phyloP scores from a whole-genome alignment of 1,140 invertebrate species.

The Agrypnia vestita region DNA sequence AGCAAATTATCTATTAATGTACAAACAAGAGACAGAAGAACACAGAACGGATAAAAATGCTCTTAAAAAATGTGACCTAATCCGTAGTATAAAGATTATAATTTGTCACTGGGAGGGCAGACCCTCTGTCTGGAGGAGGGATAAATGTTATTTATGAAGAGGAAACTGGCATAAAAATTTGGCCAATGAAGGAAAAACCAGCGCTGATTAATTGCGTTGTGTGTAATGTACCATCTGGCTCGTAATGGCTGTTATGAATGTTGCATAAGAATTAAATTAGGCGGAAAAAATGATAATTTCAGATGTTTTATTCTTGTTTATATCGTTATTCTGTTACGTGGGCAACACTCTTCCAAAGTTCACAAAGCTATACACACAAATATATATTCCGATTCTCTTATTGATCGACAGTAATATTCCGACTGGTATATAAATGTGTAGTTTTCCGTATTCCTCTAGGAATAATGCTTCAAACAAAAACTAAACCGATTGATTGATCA shows the following conservation, averaged over 20 bases:
- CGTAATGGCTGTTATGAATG: constrained; percentile 3
- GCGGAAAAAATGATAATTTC: constrained; percentile 2
- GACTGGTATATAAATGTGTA: too few species aligned
- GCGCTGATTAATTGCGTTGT: constrained; percentile 42
- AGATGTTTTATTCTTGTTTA: not conserved
- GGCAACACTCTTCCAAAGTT: too few species aligned
- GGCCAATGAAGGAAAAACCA: constrained; percentile 25
- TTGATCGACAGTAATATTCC: too few species aligned
- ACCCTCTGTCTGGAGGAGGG: not conserved
- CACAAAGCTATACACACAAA: too few species aligned
- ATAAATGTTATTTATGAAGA: constrained; percentile 12
- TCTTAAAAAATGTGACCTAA: constrained; percentile 21
- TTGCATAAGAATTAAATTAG: not conserved
- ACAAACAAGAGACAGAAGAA: not conserved
- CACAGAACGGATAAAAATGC: not conserved
- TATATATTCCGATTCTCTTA: too few species aligned
- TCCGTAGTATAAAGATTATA: constrained; percentile 17
- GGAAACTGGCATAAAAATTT: constrained; percentile 8
- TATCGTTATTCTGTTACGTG: too few species aligned
- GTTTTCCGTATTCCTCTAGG: too few species aligned
- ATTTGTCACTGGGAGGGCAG: constrained; percentile 24
- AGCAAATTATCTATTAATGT: too few species aligned
- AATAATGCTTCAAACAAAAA: too few species aligned
- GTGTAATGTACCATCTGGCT: not conserved
- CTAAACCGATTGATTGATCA: too few species aligned